A percentile compares a stretch with the other conserved stretches of the same genome.
Evolutionary conservation across 2,113 vertebrate species (phyloP).

Genomic region (Agapornis roseicollis): DNA sequence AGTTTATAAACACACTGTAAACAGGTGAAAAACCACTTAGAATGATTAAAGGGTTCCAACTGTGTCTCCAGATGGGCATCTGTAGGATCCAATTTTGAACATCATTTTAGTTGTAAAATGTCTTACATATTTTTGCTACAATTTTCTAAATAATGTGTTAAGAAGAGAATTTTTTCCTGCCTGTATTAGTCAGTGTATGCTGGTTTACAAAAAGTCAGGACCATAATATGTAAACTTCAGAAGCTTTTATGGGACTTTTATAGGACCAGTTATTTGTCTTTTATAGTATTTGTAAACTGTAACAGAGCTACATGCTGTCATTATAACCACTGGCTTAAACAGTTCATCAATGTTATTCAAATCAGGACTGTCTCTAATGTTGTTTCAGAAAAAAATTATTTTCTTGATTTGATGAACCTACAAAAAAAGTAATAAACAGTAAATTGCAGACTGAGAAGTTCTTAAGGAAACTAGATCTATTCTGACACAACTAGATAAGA

Average conservation of each 20-base stretch:
- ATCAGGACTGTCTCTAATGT: not conserved
- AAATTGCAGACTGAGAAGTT: not conserved
- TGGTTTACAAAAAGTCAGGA: not conserved
- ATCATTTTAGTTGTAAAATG: not conserved
- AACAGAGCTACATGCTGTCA: not conserved
- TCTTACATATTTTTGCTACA: not conserved
- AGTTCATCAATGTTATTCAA: not conserved
- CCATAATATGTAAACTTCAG: not conserved
- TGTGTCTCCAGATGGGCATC: not conserved
- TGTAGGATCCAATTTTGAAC: not conserved
- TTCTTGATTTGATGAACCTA: not conserved
- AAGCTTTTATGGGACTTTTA: not conserved
- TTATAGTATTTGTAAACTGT: not conserved
- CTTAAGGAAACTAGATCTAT: not conserved
- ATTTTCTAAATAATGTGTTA: not conserved
- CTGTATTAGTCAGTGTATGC: not conserved
- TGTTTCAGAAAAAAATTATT: not conserved
- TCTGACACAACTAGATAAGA: not conserved
- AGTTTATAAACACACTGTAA: not conserved
- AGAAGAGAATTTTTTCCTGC: not conserved
- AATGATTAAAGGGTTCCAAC: slow-evolving; percentile 24
- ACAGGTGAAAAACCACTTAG: slow-evolving; percentile 19
- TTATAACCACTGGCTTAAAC: not conserved
- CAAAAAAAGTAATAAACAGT: not conserved
- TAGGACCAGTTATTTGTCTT: not conserved